Percentiles rank a stretch among this genome's conserved stretches.
phyloP scores from a whole-genome alignment of 2,888 invertebrate genomes.

The Calliopum simillimum region DNA sequence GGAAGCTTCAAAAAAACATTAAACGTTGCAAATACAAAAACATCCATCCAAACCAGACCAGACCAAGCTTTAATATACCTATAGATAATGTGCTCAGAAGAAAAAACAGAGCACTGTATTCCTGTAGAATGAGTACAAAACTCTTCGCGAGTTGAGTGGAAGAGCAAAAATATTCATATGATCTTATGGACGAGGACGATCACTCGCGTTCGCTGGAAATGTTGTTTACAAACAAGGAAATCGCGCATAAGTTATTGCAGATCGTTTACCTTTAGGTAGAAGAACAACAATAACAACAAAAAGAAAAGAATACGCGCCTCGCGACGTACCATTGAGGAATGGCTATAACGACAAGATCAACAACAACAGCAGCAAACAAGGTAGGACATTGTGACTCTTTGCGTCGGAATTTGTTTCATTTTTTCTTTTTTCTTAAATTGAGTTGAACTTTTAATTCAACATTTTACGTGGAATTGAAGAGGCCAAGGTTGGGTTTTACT shows the following conservation, averaged over 20 bases:
- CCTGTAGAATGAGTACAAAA: too few relatives aligned
- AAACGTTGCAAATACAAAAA: not conserved
- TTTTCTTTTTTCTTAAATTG: not conserved
- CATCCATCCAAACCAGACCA: not conserved
- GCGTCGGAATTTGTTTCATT: not conserved
- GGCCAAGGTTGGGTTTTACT: constrained; percentile 18
- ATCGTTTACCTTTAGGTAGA: constrained; percentile 43
- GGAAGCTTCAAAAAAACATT: too few relatives aligned
- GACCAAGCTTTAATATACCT: not conserved
- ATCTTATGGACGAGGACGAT: not conserved
- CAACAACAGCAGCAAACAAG: constrained; percentile 17
- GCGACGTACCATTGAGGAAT: constrained; percentile 26
- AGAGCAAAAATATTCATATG: not conserved
- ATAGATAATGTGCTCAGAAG: not conserved
- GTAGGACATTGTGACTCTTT: not conserved
- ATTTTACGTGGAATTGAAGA: constrained; percentile 28
- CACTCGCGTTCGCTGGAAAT: constrained; percentile 26
- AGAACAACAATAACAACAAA: too few relatives aligned
- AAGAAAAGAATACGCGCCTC: not conserved
- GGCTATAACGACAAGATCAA: not conserved
- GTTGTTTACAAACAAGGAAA: constrained; percentile 52
- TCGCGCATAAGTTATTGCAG: constrained; percentile 47
- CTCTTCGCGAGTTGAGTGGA: not conserved
- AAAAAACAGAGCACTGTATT: not conserved
- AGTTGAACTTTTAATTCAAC: constrained; percentile 34